phyloP scores from a whole-genome alignment of 2,113 vertebrate genomes.

The Sprattus sprattus region DNA sequence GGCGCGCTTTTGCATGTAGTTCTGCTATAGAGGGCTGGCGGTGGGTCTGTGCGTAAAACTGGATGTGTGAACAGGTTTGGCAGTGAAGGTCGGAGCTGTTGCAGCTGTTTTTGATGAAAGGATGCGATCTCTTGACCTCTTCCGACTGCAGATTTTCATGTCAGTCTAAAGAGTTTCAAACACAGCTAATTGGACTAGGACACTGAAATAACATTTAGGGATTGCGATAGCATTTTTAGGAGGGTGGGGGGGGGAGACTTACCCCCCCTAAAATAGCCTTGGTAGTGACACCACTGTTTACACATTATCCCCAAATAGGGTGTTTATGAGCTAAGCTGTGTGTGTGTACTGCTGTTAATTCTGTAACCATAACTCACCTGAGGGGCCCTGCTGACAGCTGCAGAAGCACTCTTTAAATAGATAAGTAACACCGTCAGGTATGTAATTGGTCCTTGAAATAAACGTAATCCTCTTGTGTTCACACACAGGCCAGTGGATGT shows the following conservation, averaged over 20 bases:
- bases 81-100: not conserved
- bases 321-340: not conserved
- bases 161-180: no score
- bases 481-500: not conserved
- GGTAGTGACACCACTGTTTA: not conserved
- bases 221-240: not conserved
- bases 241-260: not conserved
- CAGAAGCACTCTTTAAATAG: not conserved
- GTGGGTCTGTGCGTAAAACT: not conserved
- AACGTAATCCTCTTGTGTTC: not conserved
- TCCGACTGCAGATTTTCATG: no score
- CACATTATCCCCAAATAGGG: not conserved
- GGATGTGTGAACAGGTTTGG: not conserved
- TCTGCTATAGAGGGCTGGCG: not conserved
- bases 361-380: not conserved
- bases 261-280: not conserved
- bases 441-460: constrained; percentile 3
- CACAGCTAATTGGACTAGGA: no score
- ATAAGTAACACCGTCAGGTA: constrained; percentile 7
- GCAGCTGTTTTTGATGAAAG: not conserved
- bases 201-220: not conserved
- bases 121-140: no score
- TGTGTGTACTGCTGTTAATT: not conserved
- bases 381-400: not conserved
- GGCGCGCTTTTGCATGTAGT: not conserved